Evolutionary conservation across 2,113 vertebrate species (phyloP).

Genomic region (Microtus pennsylvanicus): DNA sequence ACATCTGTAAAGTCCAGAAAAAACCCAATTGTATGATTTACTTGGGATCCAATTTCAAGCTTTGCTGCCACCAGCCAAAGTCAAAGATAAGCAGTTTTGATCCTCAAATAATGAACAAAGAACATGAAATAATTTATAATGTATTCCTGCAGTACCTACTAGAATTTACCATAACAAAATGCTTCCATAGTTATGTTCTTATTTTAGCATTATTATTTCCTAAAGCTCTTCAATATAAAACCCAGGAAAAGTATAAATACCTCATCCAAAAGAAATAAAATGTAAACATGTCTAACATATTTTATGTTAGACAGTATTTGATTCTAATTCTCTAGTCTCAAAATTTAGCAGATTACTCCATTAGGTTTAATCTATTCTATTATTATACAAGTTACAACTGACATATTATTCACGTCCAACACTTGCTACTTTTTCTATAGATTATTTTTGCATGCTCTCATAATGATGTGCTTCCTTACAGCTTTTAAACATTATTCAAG

Average conservation of each 20-base stretch:
- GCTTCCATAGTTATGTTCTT: neutral
- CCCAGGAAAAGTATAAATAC: neutral
- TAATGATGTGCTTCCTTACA: neutral
- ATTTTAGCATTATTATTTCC: neutral
- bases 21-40: conserved; percentile 35
- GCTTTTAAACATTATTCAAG: conserved; percentile 1
- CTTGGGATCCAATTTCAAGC: conserved; percentile 42
- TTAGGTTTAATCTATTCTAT: conserved; percentile 12
- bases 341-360: neutral
- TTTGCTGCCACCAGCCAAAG: conserved; percentile 24
- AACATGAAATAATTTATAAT: conserved; percentile 31
- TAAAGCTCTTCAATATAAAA: neutral
- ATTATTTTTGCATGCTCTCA: conserved; percentile 13
- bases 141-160: neutral
- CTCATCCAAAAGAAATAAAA: conserved; percentile 38
- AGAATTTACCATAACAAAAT: conserved; percentile 36
- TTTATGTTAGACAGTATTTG: neutral
- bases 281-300: neutral
- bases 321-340: conserved; percentile 39
- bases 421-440: neutral
- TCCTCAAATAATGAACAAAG: conserved; percentile 47
- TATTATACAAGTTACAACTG: neutral
- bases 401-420: neutral
- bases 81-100: conserved; percentile 41
- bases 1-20: conserved; percentile 58